Conservation (phyloP, 2,797 vertebrate species). For the Hypotaenidia okinawae region DNA sequence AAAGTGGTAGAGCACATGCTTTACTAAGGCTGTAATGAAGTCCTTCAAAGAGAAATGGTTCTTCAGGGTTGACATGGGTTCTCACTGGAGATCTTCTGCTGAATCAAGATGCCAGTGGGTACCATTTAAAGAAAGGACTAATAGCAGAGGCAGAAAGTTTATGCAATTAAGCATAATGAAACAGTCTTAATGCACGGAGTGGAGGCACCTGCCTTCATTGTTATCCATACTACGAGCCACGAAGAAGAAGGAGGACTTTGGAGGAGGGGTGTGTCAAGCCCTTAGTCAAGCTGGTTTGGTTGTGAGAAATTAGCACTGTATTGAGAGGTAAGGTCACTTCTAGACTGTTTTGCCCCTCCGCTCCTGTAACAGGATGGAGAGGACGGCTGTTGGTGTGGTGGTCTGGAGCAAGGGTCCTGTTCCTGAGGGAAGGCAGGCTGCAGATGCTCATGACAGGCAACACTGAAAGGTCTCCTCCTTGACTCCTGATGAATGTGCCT, state of each 20-base stretch:
- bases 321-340: conserved; percentile 71
- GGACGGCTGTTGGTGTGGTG: conserved; percentile 49
- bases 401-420: conserved; percentile 33
- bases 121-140: background rate
- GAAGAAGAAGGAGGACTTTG: conserved; percentile 32
- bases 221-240: background rate
- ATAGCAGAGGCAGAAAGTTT: conserved; percentile 15
- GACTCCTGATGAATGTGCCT: background rate
- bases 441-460: conserved; percentile 36
- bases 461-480: conserved; percentile 23
- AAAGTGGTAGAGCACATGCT: background rate
- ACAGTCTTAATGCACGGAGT: background rate
- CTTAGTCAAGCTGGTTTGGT: conserved; percentile 70
- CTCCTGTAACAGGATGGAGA: background rate
- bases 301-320: conserved; percentile 66
- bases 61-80: background rate
- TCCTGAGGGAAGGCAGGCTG: conserved; percentile 58
- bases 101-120: background rate
- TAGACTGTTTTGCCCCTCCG: conserved; percentile 53
- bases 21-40: conserved; percentile 46
- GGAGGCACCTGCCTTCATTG: conserved; percentile 11
- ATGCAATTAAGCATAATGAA: background rate
- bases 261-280: conserved; percentile 52
- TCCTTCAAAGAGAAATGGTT: background rate
- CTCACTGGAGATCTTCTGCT: conserved; percentile 10